Evolutionary conservation across 2,888 invertebrate genomes (phyloP).

Genomic region (Leptinotarsa tumamoca): DNA sequence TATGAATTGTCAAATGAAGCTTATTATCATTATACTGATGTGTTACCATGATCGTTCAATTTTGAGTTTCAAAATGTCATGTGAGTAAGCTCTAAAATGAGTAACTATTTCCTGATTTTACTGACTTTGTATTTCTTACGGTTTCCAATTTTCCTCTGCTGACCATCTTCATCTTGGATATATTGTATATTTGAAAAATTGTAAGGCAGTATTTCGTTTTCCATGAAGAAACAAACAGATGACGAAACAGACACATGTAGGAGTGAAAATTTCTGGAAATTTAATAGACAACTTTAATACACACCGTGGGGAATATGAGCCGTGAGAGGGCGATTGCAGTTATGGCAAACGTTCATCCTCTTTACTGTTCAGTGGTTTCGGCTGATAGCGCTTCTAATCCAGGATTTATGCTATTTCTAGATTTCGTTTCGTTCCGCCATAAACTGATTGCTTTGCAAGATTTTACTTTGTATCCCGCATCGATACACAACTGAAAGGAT

Average conservation of each 20-base stretch:
- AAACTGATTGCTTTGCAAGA: slow-evolving; percentile 49
- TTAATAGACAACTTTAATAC: slow-evolving; percentile 12
- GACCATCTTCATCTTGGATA: too few relatives aligned
- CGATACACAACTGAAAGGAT: slow-evolving; percentile 32
- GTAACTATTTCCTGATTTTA: too few relatives aligned
- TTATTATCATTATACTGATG: too few relatives aligned
- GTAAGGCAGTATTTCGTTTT: too few relatives aligned
- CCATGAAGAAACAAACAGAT: too few relatives aligned
- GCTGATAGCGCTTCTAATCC: slow-evolving; percentile 65
- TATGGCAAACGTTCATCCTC: slow-evolving; percentile 55
- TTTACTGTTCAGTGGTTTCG: slow-evolving; percentile 65
- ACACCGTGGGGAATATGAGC: slow-evolving; percentile 16
- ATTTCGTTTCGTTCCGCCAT: slow-evolving; percentile 48
- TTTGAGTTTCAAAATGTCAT: too few relatives aligned
- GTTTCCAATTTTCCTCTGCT: too few relatives aligned
- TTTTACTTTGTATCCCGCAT: slow-evolving; percentile 36
- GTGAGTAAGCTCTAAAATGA: too few relatives aligned
- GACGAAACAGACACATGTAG: slow-evolving; percentile 3
- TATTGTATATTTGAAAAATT: too few relatives aligned
- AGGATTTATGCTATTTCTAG: slow-evolving; percentile 66
- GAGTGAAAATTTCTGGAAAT: slow-evolving; percentile 20
- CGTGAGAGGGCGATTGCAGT: slow-evolving; percentile 27
- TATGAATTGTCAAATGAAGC: too few relatives aligned
- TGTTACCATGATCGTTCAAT: too few relatives aligned
- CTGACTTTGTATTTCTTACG: too few relatives aligned